Conservation (phyloP, 2,888 invertebrate genomes). For the Lampropteryx suffumata region DNA sequence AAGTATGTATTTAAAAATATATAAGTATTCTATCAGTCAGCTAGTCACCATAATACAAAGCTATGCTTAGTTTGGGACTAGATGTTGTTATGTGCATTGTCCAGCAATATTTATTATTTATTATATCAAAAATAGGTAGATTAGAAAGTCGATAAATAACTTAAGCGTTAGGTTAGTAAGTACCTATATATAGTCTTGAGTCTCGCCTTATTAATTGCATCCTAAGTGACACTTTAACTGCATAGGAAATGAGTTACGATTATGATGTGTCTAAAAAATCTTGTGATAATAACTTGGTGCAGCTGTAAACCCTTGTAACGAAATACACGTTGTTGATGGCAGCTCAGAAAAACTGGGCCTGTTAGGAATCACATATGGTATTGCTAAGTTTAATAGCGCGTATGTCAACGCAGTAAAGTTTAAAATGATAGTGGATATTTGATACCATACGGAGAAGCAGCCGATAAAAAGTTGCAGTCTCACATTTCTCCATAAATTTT, state of each 20-base stretch:
- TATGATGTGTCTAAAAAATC: conserved; percentile 42
- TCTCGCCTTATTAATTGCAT: conserved; percentile 47
- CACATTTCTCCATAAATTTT: conserved; percentile 69
- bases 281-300: conserved; percentile 45
- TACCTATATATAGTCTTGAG: background rate
- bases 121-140: too few species aligned
- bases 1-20: too few species aligned
- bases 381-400: conserved; percentile 31
- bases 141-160: conserved; percentile 36
- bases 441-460: conserved; percentile 43
- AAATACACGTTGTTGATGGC: conserved; percentile 50
- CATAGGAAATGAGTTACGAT: conserved; percentile 54
- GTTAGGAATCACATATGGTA: conserved; percentile 27
- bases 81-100: too few species aligned
- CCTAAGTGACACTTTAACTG: conserved; percentile 54
- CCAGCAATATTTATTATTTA: too few species aligned
- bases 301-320: conserved; percentile 59
- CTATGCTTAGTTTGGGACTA: too few species aligned
- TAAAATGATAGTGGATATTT: conserved; percentile 33
- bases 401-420: conserved; percentile 32
- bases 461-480: conserved; percentile 59
- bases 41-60: too few species aligned
- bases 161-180: conserved; percentile 35
- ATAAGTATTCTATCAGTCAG: too few species aligned
- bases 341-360: conserved; percentile 53